Conservation (phyloP, 2,113 vertebrate species). For the Cinclus cinclus region DNA sequence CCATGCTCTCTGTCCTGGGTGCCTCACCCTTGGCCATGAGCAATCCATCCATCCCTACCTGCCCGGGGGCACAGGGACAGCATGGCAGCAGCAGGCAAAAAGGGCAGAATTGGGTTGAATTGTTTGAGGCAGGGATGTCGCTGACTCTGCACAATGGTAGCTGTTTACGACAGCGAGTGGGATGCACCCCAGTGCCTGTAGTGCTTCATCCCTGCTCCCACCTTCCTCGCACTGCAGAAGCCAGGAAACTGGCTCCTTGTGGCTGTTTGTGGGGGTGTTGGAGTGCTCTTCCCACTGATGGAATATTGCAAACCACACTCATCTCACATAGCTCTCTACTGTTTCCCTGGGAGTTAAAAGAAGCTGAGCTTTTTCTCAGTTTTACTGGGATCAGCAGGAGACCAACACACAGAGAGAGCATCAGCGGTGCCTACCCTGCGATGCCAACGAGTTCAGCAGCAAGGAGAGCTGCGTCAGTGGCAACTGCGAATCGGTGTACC, state of each 20-base stretch:
- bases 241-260: background rate
- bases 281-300: background rate
- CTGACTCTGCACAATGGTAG: rapidly evolving
- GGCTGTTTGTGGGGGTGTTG: background rate
- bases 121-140: background rate
- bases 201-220: background rate
- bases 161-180: background rate
- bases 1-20: rapidly evolving
- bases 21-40: background rate
- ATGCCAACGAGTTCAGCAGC: background rate
- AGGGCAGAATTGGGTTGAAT: background rate
- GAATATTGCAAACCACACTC: background rate
- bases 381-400: background rate
- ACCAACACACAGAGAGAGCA: background rate
- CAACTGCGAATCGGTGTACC: background rate
- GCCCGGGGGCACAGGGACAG: background rate
- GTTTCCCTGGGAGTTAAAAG: background rate
- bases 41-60: background rate
- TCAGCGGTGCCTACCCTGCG: rapidly evolving
- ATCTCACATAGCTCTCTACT: background rate
- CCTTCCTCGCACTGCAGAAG: background rate
- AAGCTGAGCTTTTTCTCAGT: background rate
- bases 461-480: background rate
- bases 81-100: rapidly evolving
- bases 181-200: background rate